phyloP scores from a whole-genome alignment of 2,113 vertebrate species.

The Vidua macroura region DNA sequence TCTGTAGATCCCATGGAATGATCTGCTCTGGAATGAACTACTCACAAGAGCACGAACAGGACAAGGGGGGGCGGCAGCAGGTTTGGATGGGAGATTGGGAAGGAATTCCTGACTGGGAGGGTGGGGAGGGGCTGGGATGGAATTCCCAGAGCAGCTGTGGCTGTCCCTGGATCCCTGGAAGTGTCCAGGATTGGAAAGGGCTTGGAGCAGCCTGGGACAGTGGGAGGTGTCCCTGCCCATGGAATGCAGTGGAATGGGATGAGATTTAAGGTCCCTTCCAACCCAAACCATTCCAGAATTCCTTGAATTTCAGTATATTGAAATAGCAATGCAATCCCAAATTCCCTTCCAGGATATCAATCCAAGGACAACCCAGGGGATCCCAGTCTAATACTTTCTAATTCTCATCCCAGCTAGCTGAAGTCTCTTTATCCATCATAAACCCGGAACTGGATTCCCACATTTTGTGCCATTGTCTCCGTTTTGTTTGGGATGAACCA shows the following conservation, averaged over 20 bases:
- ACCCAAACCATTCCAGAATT: background rate
- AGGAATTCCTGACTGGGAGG: background rate
- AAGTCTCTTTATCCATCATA: rapidly evolving
- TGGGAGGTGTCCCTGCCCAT: background rate
- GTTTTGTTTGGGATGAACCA: background rate
- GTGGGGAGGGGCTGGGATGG: rapidly evolving
- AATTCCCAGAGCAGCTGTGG: background rate
- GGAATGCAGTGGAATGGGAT: background rate
- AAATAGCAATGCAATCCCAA: rapidly evolving
- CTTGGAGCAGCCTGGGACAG: background rate
- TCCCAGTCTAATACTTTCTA: background rate
- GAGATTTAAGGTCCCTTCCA: background rate
- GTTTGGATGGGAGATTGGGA: background rate
- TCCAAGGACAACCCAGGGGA: background rate
- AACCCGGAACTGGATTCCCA: background rate
- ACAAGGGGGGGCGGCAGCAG: background rate
- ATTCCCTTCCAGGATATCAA: background rate
- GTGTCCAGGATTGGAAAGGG: background rate
- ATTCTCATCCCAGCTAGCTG: background rate
- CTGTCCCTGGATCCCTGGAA: background rate
- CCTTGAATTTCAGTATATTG: background rate
- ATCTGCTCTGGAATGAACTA: background rate
- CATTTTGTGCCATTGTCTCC: background rate
- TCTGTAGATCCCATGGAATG: background rate
- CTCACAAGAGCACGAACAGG: background rate